A percentile compares a stretch with the other conserved stretches of the same genome.
Conservation (phyloP, 2,888 invertebrate genomes). For the Standfussiana lucernea region DNA sequence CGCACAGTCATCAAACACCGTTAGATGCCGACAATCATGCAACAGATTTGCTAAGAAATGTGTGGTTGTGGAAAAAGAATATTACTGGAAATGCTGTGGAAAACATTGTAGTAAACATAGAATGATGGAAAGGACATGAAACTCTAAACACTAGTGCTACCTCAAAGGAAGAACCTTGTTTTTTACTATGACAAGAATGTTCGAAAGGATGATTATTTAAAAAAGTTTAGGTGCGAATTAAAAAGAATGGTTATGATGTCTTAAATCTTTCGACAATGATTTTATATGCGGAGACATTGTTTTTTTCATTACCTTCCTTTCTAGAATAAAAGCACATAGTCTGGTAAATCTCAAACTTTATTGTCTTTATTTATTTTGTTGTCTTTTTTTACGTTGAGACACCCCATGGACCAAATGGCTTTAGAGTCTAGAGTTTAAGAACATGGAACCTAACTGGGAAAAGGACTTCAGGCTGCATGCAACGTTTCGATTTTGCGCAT, state of each 20-base stretch:
- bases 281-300: not conserved
- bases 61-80: conserved; percentile 31
- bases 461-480: not conserved
- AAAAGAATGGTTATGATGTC: not conserved
- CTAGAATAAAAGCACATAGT: conserved; percentile 3
- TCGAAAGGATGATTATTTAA: not conserved
- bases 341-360: not conserved
- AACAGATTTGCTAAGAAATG: conserved; percentile 50
- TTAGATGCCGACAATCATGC: conserved; percentile 60
- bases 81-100: conserved; percentile 8
- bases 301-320: not conserved
- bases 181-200: not conserved
- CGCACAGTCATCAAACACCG: conserved; percentile 63
- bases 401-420: not conserved
- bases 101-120: not conserved
- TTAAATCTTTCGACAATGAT: not conserved
- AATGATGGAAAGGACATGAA: not conserved
- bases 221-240: not conserved
- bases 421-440: not conserved
- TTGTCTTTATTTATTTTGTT: conserved; percentile 11
- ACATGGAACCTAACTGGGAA: not conserved
- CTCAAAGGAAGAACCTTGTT: not conserved
- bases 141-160: not conserved
- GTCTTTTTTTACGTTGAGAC: not conserved
- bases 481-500: conserved; percentile 15